Conservation (phyloP, 2,797 vertebrate genomes). For the Myripristis jacobus region DNA sequence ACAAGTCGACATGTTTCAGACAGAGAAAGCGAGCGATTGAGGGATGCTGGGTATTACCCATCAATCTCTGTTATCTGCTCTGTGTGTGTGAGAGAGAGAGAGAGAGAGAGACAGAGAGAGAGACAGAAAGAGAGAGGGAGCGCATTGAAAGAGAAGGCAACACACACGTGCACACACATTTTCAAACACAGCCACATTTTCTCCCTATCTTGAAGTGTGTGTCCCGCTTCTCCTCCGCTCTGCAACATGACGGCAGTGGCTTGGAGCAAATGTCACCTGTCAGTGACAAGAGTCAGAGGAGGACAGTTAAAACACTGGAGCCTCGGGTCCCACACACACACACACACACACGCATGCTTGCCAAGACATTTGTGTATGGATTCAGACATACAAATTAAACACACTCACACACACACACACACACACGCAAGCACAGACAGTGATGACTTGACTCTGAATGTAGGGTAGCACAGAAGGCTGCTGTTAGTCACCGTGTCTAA, state of each 20-base stretch:
- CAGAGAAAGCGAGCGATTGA: conserved; percentile 35
- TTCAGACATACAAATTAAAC: no score
- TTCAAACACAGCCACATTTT: conserved; percentile 25
- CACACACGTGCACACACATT: neutral
- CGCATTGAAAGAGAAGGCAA: no score
- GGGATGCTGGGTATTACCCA: conserved; percentile 47
- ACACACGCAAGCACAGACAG: no score
- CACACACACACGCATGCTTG: neutral
- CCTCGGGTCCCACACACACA: neutral
- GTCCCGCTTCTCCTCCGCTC: conserved; percentile 27
- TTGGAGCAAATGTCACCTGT: conserved; percentile 59
- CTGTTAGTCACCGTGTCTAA: conserved; percentile 28
- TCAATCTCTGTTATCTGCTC: conserved; percentile 44
- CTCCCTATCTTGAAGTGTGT: conserved; percentile 19
- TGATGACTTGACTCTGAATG: no score
- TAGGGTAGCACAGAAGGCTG: no score
- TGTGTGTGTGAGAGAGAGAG: conserved; percentile 3
- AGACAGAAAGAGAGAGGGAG: neutral
- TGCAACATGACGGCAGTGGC: conserved; percentile 37
- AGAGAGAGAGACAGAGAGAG: neutral
- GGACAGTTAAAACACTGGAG: conserved; percentile 17
- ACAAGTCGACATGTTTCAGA: conserved; percentile 42
- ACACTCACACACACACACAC: neutral
- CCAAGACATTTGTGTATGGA: no score
- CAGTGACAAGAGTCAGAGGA: conserved; percentile 28